A percentile compares a stretch with the other conserved stretches of the same genome.
These are phyloP conservation scores for Papilio polytes DNA, from an alignment of 1,140 invertebrate genomes.

Conservation along the genomic window DNA sequence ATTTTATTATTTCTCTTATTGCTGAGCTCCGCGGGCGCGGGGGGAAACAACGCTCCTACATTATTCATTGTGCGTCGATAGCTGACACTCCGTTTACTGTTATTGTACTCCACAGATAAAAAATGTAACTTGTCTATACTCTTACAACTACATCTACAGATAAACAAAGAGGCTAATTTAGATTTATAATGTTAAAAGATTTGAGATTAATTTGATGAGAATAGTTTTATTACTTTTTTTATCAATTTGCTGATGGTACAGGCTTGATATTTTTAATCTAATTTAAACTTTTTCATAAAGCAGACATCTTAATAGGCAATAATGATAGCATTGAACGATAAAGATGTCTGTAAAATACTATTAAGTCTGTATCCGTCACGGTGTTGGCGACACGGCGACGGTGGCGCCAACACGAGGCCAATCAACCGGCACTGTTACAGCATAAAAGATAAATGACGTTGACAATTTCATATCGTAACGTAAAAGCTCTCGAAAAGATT, in stretches of 20 bases:
- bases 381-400: conserved; percentile 28
- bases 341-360: conserved; percentile 19
- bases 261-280: not conserved
- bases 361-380: not conserved
- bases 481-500: conserved; percentile 59
- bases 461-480: conserved; percentile 70
- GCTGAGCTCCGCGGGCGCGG: conserved; percentile 41
- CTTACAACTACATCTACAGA: not conserved
- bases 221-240: not conserved
- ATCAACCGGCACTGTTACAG: conserved; percentile 75
- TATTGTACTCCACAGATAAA: conserved; percentile 37
- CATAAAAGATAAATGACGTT: conserved; percentile 78
- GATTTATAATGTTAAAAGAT: no score
- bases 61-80: conserved; percentile 70
- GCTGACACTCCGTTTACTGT: conserved; percentile 39
- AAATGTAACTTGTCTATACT: conserved; percentile 19
- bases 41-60: conserved; percentile 53
- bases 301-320: not conserved
- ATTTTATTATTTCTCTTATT: conserved; percentile 72
- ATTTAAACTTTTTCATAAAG: not conserved
- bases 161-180: no score
- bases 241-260: not conserved
- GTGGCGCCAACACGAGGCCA: conserved; percentile 57
- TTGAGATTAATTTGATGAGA: not conserved
- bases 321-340: not conserved